These are phyloP conservation scores for Pachyuromys duprasi DNA, from an alignment of 2,797 vertebrate species.

Conservation along the genomic window DNA sequence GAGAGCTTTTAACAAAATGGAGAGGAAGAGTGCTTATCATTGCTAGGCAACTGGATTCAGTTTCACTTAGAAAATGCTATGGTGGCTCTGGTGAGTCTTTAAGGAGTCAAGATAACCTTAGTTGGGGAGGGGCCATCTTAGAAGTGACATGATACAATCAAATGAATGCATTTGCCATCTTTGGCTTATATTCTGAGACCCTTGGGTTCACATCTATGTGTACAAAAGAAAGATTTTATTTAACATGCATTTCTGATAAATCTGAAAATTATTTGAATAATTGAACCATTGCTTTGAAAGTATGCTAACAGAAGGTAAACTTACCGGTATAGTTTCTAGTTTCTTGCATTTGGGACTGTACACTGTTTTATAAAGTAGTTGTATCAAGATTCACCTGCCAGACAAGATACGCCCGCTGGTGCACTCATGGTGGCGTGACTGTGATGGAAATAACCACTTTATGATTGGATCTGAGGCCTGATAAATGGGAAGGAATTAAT, in stretches of 20 bases:
- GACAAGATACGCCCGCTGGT: neutral
- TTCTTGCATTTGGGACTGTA: neutral
- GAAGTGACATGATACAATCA: neutral
- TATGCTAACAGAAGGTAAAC: neutral
- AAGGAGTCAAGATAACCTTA: too few relatives aligned
- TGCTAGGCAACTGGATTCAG: neutral
- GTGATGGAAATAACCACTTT: neutral
- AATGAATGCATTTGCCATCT: neutral
- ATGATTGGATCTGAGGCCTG: neutral
- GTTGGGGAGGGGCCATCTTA: neutral
- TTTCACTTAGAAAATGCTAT: slow-evolving; percentile 3
- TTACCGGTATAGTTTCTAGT: too few relatives aligned
- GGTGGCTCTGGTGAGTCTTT: neutral
- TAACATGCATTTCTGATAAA: neutral
- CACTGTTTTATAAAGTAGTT: neutral
- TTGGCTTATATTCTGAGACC: neutral
- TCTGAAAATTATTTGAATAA: neutral
- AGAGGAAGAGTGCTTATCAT: neutral
- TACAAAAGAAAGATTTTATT: neutral
- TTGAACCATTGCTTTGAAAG: neutral
- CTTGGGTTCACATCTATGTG: neutral
- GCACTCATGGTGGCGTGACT: neutral
- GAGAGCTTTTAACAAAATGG: neutral
- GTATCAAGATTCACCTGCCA: neutral
- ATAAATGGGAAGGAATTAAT: neutral